Evolutionary conservation across 2,888 invertebrate species (phyloP).

Genomic region (Crematogaster levior): DNA sequence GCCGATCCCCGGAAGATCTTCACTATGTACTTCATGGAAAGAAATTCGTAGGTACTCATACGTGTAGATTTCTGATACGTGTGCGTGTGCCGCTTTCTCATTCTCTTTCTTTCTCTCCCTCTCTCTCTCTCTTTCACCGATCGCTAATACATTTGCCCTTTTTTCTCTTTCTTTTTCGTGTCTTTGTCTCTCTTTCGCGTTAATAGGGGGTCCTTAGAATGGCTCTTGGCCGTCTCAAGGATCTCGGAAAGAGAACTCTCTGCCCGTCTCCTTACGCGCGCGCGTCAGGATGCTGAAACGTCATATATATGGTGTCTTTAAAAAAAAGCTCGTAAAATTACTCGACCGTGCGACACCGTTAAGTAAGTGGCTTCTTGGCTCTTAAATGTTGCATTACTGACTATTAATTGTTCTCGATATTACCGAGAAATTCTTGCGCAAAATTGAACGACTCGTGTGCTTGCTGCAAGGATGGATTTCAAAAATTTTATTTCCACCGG

Average conservation of each 20-base stretch:
- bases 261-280: constrained; percentile 80
- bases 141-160: constrained; percentile 36
- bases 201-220: constrained; percentile 73
- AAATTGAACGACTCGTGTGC: neutral
- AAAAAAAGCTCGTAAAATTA: constrained; percentile 59
- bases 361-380: constrained; percentile 59
- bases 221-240: constrained; percentile 79
- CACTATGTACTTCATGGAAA: constrained; percentile 67
- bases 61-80: constrained; percentile 82
- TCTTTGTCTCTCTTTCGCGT: constrained; percentile 59
- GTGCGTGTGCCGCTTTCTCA: constrained; percentile 84
- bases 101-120: constrained; percentile 69
- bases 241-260: constrained; percentile 76
- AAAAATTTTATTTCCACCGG: neutral
- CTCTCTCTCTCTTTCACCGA: constrained; percentile 45
- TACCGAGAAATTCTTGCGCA: constrained; percentile 10
- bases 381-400: constrained; percentile 46
- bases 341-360: constrained; percentile 57
- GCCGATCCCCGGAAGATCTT: constrained; percentile 70
- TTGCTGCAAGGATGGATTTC: constrained; percentile 16
- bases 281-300: constrained; percentile 85
- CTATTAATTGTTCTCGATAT: constrained; percentile 24
- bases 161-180: constrained; percentile 60
- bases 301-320: constrained; percentile 78
- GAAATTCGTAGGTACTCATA: constrained; percentile 78